Evolutionary conservation across 2,888 invertebrate genomes (phyloP), one percentile per base, ranked within the genome.

Genomic region (Myopa tessellatipennis): DNA sequence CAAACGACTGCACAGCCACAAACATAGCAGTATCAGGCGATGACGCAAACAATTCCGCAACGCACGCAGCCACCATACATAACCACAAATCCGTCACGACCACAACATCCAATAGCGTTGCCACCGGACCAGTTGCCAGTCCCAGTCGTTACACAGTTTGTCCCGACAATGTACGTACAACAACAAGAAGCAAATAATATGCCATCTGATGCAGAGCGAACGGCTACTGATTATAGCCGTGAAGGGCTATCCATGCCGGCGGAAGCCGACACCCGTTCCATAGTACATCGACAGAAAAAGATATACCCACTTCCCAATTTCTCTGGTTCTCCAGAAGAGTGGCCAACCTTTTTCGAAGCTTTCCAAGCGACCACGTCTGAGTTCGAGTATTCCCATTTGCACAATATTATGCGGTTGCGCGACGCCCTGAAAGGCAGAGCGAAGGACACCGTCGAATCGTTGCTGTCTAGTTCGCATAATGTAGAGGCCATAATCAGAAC

Each of bases 371-470:
- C 74, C 5, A 74, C 79, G 10, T 36, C 3, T 18, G 77, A 79
- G 50, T 74, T 77, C 45, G n/a, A 58, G 58, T 58, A 58, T 18
- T n/a, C 58, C 5, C 3, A 58, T 4, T 18, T 58, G 1, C 58
- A 58, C 58, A 58, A 58, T 18, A 58, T 58, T 58, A 58, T 58
- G 58, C 58, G 58, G 8, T 14, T 52, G 14, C 52, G 14, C 52
- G n/a, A 58, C 26, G 69, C 74, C n/a, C 2, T 79, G 1, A 71
- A 77, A 67, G 77, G 77, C 14, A 36, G 40, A 0, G 75, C 79
- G 8, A 38, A 60, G 4, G 77, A 79, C 16, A 75, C 68, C 2
- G 79, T 79, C 0, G 79, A 79, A 45, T 77, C 77, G n/a, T 67
- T 77, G n/a, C 52, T 79, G 50, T 52, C 52, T 8, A 79, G 70